phyloP scores from a whole-genome alignment of 2,888 invertebrate genomes.

The Amblyjoppa proteus region DNA sequence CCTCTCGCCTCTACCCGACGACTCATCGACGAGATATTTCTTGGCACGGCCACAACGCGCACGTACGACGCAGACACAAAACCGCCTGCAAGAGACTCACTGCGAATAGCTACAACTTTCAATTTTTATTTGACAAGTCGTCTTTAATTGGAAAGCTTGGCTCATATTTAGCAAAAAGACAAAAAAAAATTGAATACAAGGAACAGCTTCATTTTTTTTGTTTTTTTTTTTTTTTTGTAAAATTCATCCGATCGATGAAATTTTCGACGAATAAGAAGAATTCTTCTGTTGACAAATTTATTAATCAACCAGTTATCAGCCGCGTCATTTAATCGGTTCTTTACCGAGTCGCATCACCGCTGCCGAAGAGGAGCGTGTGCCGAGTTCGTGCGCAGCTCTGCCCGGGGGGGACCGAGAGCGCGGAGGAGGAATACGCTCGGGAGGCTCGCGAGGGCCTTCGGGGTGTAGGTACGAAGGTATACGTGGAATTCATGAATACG shows the following conservation, averaged over 20 bases:
- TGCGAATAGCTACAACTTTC: not conserved
- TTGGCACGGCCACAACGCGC: not conserved
- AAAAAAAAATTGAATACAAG: not conserved
- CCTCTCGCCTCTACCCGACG: not conserved
- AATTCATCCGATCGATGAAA: not conserved
- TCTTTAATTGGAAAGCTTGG: not conserved
- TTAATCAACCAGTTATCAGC: too few relatives aligned
- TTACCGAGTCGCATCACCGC: not conserved
- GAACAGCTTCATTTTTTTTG: not conserved
- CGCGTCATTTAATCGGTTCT: not conserved
- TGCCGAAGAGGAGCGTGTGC: constrained; percentile 25
- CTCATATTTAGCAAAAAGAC: too few relatives aligned
- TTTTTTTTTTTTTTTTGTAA: not conserved
- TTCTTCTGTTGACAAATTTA: not conserved
- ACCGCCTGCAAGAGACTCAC: not conserved
- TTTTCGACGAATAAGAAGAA: not conserved
- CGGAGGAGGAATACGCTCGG: constrained; percentile 39
- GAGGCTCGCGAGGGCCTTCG: constrained; percentile 61
- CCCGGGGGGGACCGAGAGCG: constrained; percentile 9
- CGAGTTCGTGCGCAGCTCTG: constrained; percentile 1
- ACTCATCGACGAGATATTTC: constrained; percentile 39
- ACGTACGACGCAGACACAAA: not conserved
- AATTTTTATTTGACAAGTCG: not conserved
- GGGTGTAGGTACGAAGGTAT: constrained; percentile 67
- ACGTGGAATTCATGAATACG: constrained; percentile 72